Base-by-base conservation (phyloP, 2,113 vertebrate genomes). In the Cygnus buccinator region DNA sequence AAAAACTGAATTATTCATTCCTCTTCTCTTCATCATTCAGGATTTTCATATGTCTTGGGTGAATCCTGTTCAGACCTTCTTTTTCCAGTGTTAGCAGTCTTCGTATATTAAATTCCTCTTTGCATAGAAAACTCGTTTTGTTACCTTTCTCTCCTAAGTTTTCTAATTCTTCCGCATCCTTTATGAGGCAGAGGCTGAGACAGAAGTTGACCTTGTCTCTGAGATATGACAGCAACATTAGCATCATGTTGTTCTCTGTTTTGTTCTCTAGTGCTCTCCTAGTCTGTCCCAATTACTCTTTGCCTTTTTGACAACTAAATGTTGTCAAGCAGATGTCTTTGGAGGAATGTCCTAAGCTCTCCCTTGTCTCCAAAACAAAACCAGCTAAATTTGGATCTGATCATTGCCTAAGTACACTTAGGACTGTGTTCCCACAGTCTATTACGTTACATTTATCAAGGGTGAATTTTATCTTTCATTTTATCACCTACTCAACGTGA, bases 381-480 rank as follows among this genome's bases (percentile, higher is more conserved):
- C 17, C 39, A 85, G 46, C 8, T 84, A 25, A 43, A 88, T 73
- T 54, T 75, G 66, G 43, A 66, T 28, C 33, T 66, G 29, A 19
- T 57, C 19, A 6, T 68, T 68, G 48, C n/a, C 62, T 62, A 39
- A 77, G 18, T 0, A 1, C 3, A 3, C 26, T 66, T 22, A 73
- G 67, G 26, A n/a, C 35, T 66, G 18, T 0, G 0, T n/a, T 88
- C 33, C 21, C 71, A 39, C 54, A 20, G 28, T 31, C 31, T 11
- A 31, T 44, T 70, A 23, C 67, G 57, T 66, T 0, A 0, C 4
- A 1, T 83, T 82, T 80, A 62, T 50, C 6, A 12, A 79, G 66
- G 52, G 71, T 87, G 8, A 72, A 61, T 89, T 89, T 90, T 87
- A 59, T 81, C 66, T 92, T 89, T 76, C 57, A 35, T 91, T 93